Percentiles rank a stretch among this genome's conserved stretches.
phyloP scores from a whole-genome alignment of 2,113 vertebrate species.

The Fregata magnificens region DNA sequence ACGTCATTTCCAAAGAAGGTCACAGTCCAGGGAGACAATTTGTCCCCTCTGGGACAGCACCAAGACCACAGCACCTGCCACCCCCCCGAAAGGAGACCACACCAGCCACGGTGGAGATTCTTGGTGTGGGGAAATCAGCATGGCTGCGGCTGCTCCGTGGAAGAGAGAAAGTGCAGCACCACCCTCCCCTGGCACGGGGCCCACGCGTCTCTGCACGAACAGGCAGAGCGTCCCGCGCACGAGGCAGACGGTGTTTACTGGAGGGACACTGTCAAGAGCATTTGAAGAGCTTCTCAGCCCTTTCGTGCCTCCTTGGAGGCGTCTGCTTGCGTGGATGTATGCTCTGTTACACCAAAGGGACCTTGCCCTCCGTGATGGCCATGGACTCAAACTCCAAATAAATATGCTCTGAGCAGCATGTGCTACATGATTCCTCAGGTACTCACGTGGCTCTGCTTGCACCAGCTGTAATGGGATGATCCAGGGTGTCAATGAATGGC shows the following conservation, averaged over 20 bases:
- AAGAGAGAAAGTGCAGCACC: constrained; percentile 8
- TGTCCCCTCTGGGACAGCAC: not conserved
- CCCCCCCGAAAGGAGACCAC: not conserved
- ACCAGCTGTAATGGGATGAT: not conserved
- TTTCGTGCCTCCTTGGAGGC: fast-evolving
- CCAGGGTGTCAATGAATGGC: not conserved
- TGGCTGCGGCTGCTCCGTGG: not conserved
- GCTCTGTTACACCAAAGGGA: not conserved
- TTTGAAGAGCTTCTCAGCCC: not conserved
- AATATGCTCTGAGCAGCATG: not conserved
- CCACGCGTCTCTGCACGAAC: not conserved
- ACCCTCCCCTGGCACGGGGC: not conserved
- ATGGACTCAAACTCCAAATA: not conserved
- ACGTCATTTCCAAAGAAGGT: not conserved
- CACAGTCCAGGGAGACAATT: not conserved
- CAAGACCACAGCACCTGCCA: not conserved
- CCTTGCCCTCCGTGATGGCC: fast-evolving
- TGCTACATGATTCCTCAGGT: not conserved
- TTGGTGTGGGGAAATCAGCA: constrained; percentile 11
- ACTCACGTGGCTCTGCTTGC: not conserved
- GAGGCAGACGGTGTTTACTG: fast-evolving
- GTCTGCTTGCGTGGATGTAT: fast-evolving
- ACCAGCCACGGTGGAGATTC: constrained; percentile 3
- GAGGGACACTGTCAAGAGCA: not conserved
- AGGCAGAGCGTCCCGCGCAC: fast-evolving